Conservation (phyloP, 2,797 vertebrate genomes). For the Alectoris magna region DNA sequence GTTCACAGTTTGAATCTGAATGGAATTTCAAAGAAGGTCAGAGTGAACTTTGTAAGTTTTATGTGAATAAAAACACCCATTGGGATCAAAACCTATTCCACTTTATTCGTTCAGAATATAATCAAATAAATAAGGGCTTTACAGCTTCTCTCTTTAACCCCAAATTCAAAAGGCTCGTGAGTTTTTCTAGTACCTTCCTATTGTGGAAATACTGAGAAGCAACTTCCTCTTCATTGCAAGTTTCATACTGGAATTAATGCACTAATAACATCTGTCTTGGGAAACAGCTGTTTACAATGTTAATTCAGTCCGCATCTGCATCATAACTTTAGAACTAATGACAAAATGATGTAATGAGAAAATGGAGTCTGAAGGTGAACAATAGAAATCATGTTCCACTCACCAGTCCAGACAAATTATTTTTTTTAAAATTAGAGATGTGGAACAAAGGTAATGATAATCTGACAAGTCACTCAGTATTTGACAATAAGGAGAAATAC, state of each 20-base stretch:
- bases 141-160: slow-evolving; percentile 19
- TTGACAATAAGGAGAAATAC: background rate
- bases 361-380: background rate
- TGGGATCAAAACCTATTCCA: background rate
- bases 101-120: slow-evolving; percentile 25
- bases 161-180: background rate
- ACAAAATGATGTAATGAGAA: background rate
- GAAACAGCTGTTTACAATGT: background rate
- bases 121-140: background rate
- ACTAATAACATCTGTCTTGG: background rate
- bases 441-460: background rate
- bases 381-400: background rate
- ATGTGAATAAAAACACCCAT: slow-evolving; percentile 12
- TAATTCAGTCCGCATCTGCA: background rate
- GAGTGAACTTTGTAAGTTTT: background rate
- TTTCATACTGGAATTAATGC: background rate
- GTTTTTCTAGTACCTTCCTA: background rate
- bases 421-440: background rate
- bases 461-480: background rate
- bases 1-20: slow-evolving; percentile 11
- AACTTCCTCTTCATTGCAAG: background rate
- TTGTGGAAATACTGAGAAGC: background rate
- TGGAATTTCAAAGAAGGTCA: background rate
- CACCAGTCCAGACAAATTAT: background rate
- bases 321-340: background rate